Conservation (phyloP, 1,140 invertebrate genomes). For the Drosophila busckii region DNA sequence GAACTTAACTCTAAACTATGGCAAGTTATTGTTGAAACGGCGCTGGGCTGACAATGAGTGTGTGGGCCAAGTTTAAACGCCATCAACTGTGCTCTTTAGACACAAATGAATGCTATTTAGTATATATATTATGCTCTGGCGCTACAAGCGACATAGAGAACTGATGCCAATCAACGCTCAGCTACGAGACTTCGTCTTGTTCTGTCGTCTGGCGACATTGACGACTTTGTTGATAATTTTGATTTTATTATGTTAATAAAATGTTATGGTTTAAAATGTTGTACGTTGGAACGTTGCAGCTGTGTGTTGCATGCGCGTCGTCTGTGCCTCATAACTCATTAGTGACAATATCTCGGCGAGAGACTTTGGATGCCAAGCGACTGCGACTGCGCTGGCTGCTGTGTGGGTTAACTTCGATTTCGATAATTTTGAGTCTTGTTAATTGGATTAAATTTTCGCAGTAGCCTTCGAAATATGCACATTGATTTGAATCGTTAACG, state of each 20-base stretch:
- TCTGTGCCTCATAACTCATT: slow-evolving; percentile 78
- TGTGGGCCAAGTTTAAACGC: slow-evolving; percentile 42
- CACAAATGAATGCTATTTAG: slow-evolving; percentile 68
- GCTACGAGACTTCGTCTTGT: slow-evolving; percentile 28
- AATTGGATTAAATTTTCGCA: slow-evolving; percentile 75
- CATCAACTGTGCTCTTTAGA: slow-evolving; percentile 54
- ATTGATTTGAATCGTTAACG: slow-evolving; percentile 61
- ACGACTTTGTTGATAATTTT: slow-evolving; percentile 79
- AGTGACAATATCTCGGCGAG: slow-evolving; percentile 61
- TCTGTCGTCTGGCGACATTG: slow-evolving; percentile 62
- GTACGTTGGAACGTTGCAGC: slow-evolving; percentile 23
- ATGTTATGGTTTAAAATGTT: slow-evolving; percentile 78
- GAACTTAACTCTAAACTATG: slow-evolving; percentile 67
- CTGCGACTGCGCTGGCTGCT: slow-evolving; percentile 13
- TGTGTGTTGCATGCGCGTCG: slow-evolving; percentile 33
- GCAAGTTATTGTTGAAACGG: slow-evolving; percentile 48
- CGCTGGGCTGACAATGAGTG: slow-evolving; percentile 58
- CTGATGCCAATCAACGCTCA: slow-evolving; percentile 54
- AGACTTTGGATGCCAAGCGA: background rate
- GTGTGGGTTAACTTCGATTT: slow-evolving; percentile 74
- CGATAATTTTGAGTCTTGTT: slow-evolving; percentile 66
- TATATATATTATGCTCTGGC: slow-evolving; percentile 57
- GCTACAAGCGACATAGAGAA: slow-evolving; percentile 9
- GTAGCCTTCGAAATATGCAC: slow-evolving; percentile 66
- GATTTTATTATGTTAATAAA: slow-evolving; percentile 79